Evolutionary conservation across 92 coral and sea anemone species (phyloP).

Genomic region (Phymanthus crucifer): DNA sequence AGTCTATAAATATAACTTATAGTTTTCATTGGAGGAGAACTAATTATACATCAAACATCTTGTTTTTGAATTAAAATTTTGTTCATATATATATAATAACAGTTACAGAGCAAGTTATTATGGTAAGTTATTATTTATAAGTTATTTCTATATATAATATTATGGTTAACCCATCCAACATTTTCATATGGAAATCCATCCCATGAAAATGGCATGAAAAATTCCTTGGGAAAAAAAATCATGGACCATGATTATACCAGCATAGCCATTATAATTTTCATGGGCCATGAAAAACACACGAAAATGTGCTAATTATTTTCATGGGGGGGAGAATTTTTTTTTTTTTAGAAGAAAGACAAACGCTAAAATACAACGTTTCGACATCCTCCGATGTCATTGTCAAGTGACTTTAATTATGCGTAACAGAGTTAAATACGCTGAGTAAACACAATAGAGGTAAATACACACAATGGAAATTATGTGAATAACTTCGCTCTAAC

Average conservation of each 20-base stretch:
- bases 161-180: neutral
- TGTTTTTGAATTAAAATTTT: neutral
- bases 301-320: constrained; percentile 25
- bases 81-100: neutral
- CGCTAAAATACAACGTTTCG: too few species aligned
- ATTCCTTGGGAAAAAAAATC: neutral
- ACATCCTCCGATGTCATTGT: too few species aligned
- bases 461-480: too few species aligned
- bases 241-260: neutral
- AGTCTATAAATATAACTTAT: neutral
- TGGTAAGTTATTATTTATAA: neutral
- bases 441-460: too few species aligned
- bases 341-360: too few species aligned
- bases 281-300: constrained; percentile 12
- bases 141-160: neutral
- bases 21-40: constrained; percentile 9
- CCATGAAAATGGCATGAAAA: neutral
- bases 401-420: too few species aligned
- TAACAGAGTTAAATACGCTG: too few species aligned
- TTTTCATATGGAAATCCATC: neutral
- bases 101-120: neutral
- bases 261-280: neutral
- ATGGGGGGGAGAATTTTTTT: constrained; percentile 19
- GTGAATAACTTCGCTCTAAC: neutral
- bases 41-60: neutral